Evolutionary conservation across 1,140 invertebrate genomes (phyloP).

Genomic region (Drosophila carrolli): DNA sequence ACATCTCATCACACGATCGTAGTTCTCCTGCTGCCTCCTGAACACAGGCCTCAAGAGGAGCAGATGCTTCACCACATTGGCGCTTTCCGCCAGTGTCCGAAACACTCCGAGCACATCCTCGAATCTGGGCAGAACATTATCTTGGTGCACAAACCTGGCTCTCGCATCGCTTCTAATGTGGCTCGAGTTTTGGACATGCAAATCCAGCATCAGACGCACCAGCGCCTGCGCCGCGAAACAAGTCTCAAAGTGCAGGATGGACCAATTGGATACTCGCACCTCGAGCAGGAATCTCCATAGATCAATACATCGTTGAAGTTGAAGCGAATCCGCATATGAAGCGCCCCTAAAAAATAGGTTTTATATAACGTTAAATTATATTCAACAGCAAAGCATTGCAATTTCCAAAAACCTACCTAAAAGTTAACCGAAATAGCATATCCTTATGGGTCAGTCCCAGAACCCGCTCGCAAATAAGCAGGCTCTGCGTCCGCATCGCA

Average conservation of each 20-base stretch:
- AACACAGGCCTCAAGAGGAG: constrained; percentile 89
- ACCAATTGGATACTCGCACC: constrained; percentile 91
- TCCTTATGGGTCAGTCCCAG: constrained; percentile 93
- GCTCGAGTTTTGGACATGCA: constrained; percentile 88
- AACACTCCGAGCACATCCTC: constrained; percentile 91
- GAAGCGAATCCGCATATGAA: constrained; percentile 93
- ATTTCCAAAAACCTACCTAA: constrained; percentile 8
- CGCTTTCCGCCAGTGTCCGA: constrained; percentile 67
- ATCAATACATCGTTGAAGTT: constrained; percentile 94
- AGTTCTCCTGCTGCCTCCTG: constrained; percentile 92
- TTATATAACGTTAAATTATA: no score
- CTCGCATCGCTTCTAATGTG: constrained; percentile 72
- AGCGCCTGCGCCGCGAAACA: constrained; percentile 93
- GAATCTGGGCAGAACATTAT: constrained; percentile 86
- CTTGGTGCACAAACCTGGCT: constrained; percentile 60
- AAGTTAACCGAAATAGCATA: constrained; percentile 90
- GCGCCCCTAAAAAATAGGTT: constrained; percentile 87
- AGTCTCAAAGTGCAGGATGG: constrained; percentile 89
- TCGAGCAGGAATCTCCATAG: constrained; percentile 93
- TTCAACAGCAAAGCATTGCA: no score
- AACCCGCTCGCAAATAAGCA: constrained; percentile 93
- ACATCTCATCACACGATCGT: constrained; percentile 92
- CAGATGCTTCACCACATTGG: constrained; percentile 87
- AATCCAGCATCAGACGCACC: constrained; percentile 91
- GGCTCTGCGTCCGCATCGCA: constrained; percentile 91